Evolutionary conservation across 1,140 invertebrate genomes (phyloP).

Genomic region (Medauroidea extradentata): DNA sequence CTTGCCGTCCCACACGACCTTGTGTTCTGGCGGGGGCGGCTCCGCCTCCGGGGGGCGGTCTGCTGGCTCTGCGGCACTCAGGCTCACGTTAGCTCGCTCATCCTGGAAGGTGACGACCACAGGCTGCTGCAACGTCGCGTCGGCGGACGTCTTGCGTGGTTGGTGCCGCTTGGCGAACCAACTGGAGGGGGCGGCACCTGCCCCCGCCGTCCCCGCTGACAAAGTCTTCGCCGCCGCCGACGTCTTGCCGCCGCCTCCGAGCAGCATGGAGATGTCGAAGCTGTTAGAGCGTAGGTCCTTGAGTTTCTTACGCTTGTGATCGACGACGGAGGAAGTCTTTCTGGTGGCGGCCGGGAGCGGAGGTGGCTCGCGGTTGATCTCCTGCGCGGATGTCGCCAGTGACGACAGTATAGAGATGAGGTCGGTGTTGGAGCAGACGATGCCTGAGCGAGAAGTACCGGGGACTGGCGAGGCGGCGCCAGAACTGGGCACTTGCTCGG

Average conservation of each 20-base stretch:
- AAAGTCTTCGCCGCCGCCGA: conserved; percentile 31
- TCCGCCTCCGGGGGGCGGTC: conserved; percentile 46
- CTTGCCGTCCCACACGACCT: conserved; percentile 64
- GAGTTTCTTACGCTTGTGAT: conserved; percentile 50
- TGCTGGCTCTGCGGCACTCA: conserved; percentile 46
- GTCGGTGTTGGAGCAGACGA: conserved; percentile 75
- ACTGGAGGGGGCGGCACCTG: conserved; percentile 46
- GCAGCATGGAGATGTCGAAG: conserved; percentile 70
- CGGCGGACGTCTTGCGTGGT: conserved; percentile 47
- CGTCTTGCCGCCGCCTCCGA: conserved; percentile 44
- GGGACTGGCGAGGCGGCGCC: conserved; percentile 20
- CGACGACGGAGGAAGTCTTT: conserved; percentile 22
- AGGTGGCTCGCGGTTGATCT: conserved; percentile 54
- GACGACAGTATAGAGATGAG: conserved; percentile 72
- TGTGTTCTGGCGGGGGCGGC: conserved; percentile 29
- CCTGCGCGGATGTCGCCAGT: conserved; percentile 71
- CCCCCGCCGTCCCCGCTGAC: conserved; percentile 44
- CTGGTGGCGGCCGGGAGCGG: conserved; percentile 15
- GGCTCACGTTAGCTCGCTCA: conserved; percentile 39
- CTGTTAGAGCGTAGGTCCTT: conserved; percentile 69
- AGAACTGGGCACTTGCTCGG: conserved; percentile 49
- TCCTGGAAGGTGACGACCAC: conserved; percentile 36
- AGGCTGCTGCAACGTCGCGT: conserved; percentile 37
- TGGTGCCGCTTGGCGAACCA: conserved; percentile 72
- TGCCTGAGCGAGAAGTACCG: conserved; percentile 43